phyloP scores from a whole-genome alignment of 1,140 invertebrate genomes.

The Fopius arisanus region DNA sequence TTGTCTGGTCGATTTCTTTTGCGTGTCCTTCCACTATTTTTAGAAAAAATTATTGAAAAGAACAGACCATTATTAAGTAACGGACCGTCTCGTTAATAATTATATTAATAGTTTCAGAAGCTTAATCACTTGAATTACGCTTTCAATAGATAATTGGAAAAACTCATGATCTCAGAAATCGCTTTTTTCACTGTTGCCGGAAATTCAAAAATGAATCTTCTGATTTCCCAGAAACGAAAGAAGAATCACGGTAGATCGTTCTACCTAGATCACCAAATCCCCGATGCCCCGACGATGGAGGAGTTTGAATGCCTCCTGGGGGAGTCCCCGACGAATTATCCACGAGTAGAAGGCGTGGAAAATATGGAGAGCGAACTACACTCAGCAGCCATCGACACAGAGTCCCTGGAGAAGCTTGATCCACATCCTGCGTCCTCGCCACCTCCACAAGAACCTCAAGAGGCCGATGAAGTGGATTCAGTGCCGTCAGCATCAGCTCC shows the following conservation, averaged over 20 bases:
- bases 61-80: too few species aligned
- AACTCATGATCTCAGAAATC: not conserved
- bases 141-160: not conserved
- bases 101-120: too few species aligned
- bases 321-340: slow-evolving; percentile 60
- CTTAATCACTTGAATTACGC: too few species aligned
- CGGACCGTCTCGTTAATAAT: too few species aligned
- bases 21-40: too few species aligned
- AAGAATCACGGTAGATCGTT: slow-evolving; percentile 48
- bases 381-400: slow-evolving; percentile 61
- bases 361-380: slow-evolving; percentile 64
- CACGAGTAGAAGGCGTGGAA: slow-evolving; percentile 58
- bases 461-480: not conserved
- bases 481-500: not conserved
- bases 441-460: not conserved
- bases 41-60: too few species aligned
- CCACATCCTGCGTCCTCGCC: slow-evolving; percentile 3
- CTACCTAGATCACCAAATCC: slow-evolving; percentile 51
- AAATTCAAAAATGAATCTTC: too few species aligned
- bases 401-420: slow-evolving; percentile 50
- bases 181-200: too few species aligned
- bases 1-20: too few species aligned
- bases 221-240: slow-evolving; percentile 50
- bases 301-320: slow-evolving; percentile 61
- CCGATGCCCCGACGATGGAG: slow-evolving; percentile 60